Evolutionary conservation across 2,113 vertebrate genomes (phyloP).

Genomic region (Phylloscopus trochiloides): DNA sequence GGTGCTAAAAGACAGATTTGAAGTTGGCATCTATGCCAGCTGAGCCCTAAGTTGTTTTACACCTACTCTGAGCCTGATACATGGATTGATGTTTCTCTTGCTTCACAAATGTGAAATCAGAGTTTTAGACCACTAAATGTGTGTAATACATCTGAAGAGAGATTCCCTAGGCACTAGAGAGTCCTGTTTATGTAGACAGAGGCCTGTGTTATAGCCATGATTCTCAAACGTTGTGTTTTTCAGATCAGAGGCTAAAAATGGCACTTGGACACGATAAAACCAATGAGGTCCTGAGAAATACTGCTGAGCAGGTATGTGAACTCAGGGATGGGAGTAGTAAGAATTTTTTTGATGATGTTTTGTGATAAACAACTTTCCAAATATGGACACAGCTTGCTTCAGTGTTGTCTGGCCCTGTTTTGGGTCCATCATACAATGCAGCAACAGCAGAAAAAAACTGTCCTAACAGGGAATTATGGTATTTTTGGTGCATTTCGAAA

Average conservation of each 20-base stretch:
- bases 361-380: background rate
- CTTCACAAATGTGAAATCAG: background rate
- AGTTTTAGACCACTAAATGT: background rate
- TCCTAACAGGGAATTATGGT: background rate
- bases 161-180: background rate
- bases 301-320: conserved; percentile 73
- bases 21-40: background rate
- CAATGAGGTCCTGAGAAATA: conserved; percentile 15
- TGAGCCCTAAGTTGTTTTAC: background rate
- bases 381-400: background rate
- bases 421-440: background rate
- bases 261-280: conserved; percentile 54
- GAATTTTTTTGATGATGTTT: background rate
- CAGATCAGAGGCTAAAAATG: conserved; percentile 71
- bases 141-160: background rate
- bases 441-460: background rate
- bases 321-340: background rate
- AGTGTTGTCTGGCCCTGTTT: background rate
- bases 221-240: background rate
- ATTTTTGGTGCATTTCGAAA: background rate
- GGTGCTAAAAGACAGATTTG: background rate
- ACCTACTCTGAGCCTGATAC: rapidly evolving
- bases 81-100: background rate
- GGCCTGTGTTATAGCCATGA: rapidly evolving
- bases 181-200: background rate